Evolutionary conservation across 2,888 invertebrate genomes (phyloP).

Genomic region (Conomelus anceps): DNA sequence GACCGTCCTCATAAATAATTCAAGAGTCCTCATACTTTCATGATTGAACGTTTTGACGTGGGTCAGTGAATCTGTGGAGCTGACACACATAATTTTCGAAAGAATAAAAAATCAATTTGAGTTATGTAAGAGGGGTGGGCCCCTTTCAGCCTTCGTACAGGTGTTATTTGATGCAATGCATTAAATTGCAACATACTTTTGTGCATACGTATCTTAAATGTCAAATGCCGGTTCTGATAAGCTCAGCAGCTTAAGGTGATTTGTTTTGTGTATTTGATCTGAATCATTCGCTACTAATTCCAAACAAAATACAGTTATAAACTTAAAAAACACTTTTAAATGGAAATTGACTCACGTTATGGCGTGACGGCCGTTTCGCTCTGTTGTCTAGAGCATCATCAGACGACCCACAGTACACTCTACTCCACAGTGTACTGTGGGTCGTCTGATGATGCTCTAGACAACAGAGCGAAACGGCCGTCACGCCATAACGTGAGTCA

Average conservation of each 20-base stretch:
- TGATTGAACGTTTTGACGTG: neutral
- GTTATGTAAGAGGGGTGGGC: neutral
- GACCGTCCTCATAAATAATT: neutral
- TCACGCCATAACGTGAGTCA: no score
- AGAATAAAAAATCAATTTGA: neutral
- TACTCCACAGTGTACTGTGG: no score
- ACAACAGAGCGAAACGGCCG: no score
- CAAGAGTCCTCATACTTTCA: neutral
- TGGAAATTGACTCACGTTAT: no score
- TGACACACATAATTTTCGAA: no score
- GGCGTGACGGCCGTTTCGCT: no score
- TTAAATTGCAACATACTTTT: neutral
- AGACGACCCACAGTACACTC: no score
- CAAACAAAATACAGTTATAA: neutral
- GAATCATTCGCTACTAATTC: neutral
- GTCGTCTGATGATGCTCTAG: no score
- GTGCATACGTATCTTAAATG: neutral
- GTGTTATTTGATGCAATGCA: neutral
- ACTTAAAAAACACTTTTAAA: neutral
- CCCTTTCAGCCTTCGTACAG: neutral
- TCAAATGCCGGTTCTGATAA: neutral
- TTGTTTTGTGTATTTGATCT: neutral
- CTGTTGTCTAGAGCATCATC: no score
- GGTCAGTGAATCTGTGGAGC: no score
- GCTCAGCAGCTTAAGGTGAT: neutral